phyloP scores from a whole-genome alignment of 2,888 invertebrate species.

The Tryphoninae sp. region DNA sequence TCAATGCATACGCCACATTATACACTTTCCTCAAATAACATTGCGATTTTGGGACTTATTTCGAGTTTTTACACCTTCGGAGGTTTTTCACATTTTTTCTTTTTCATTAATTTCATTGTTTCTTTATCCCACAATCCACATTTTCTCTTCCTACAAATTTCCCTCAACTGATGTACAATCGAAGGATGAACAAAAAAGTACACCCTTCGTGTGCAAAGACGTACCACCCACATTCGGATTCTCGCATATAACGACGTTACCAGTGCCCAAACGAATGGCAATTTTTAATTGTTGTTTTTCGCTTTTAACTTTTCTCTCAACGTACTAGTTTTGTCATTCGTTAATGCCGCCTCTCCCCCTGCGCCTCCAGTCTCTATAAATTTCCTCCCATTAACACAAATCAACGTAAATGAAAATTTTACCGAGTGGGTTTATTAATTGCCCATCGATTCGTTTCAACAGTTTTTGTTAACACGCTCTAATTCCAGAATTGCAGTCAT shows the following conservation, averaged over 20 bases:
- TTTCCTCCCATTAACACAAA: too few relatives aligned
- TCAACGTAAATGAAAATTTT: too few relatives aligned
- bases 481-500: too few relatives aligned
- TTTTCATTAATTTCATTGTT: conserved; percentile 28
- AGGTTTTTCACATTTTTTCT: conserved; percentile 23
- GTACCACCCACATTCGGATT: background rate
- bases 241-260: conserved; percentile 25
- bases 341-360: too few relatives aligned
- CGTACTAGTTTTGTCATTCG: background rate
- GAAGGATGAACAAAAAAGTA: conserved; percentile 21
- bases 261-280: background rate
- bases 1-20: conserved; percentile 54
- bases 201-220: conserved; percentile 18
- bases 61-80: conserved; percentile 38
- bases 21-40: conserved; percentile 40
- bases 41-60: conserved; percentile 32
- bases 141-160: conserved; percentile 36
- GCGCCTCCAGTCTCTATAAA: too few relatives aligned
- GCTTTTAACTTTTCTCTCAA: background rate
- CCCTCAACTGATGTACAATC: conserved; percentile 1
- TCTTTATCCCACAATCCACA: conserved; percentile 44
- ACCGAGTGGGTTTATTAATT: too few relatives aligned
- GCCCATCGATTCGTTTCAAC: too few relatives aligned
- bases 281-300: conserved; percentile 12
- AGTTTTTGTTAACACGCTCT: too few relatives aligned